Base-by-base conservation (phyloP, 2,888 invertebrate genomes). In the Chloroclystis v-ata region DNA sequence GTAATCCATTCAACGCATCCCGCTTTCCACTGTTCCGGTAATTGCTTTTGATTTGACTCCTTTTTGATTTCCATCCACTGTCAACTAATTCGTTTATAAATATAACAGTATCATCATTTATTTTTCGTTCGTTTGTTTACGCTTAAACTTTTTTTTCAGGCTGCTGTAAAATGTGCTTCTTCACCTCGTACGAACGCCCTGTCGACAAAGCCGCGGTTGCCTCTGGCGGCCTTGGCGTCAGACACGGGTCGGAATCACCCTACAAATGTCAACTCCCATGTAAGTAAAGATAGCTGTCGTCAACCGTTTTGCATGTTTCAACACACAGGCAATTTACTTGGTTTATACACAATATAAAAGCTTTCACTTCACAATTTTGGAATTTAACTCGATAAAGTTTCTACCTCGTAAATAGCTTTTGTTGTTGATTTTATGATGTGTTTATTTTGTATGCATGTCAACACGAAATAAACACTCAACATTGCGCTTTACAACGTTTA, bases 131-230 rank as follows among this genome's bases (percentile, higher is more conserved):
- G n/a, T n/a, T n/a, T n/a, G n/a, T n/a, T n/a, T n/a, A n/a, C n/a
- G n/a, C n/a, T n/a, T n/a, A n/a, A n/a, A n/a, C n/a, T n/a, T n/a
- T n/a, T n/a, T n/a, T n/a, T n/a, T 28, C 81, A 87, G 87, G 83
- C 86, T 77, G 85, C 85, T 69, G 84, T 87, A 60, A 87, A 87
- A 82, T 84, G 83, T 72, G 87, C 78, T 75, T 80, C 87, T 57
- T 85, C 83, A 65, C 86, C 87, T 67, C 85, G 87, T 60, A 85
- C 84, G 65, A 83, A 78, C 63, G 80, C 82, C 68, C 75, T 87
- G 77, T 83, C 86, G 60, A 82, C 78, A 65, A 87, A 87, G 65
- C 81, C 86, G 60, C 79, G 86, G 52, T 61, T 83, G 65, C 85
- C 85, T 58, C 68, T 85, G 69, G 81, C 78, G 50, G 78, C 84